A percentile compares a stretch with the other conserved stretches of the same genome.
phyloP scores from a whole-genome alignment of 2,888 invertebrate genomes.

The Metacarcinus magister region DNA sequence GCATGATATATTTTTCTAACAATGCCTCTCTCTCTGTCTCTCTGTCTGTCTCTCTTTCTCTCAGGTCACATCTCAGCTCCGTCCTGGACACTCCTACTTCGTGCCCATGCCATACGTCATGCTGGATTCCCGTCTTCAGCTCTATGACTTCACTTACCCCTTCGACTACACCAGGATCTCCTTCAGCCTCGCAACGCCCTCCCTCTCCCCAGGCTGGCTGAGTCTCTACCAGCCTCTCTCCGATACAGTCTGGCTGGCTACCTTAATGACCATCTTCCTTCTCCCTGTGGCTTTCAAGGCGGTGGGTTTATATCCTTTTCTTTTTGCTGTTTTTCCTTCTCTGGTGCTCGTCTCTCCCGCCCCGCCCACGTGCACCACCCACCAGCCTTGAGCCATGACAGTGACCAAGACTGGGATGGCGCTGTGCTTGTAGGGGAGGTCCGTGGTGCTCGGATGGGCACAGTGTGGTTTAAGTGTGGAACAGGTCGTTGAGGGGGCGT shows the following conservation, averaged over 20 bases:
- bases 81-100: neutral
- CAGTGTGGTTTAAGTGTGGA: too few species aligned
- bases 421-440: too few species aligned
- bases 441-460: too few species aligned
- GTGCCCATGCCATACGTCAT: neutral
- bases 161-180: neutral
- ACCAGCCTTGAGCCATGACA: too few species aligned
- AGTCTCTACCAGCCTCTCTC: neutral
- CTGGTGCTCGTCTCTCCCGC: too few species aligned
- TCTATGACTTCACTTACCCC: neutral
- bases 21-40: neutral
- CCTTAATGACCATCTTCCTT: neutral
- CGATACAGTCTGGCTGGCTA: neutral
- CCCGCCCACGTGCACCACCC: too few species aligned
- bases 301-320: too few species aligned
- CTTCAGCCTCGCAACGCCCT: neutral
- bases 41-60: neutral
- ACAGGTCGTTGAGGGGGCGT: too few species aligned
- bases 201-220: conserved; percentile 18
- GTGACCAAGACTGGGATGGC: too few species aligned
- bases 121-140: neutral
- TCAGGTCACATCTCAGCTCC: neutral
- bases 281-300: neutral
- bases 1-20: neutral
- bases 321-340: too few species aligned